Evolutionary conservation across 2,113 vertebrate genomes (phyloP), one percentile per base, ranked within the genome.

Genomic region (Orthonyx spaldingii): DNA sequence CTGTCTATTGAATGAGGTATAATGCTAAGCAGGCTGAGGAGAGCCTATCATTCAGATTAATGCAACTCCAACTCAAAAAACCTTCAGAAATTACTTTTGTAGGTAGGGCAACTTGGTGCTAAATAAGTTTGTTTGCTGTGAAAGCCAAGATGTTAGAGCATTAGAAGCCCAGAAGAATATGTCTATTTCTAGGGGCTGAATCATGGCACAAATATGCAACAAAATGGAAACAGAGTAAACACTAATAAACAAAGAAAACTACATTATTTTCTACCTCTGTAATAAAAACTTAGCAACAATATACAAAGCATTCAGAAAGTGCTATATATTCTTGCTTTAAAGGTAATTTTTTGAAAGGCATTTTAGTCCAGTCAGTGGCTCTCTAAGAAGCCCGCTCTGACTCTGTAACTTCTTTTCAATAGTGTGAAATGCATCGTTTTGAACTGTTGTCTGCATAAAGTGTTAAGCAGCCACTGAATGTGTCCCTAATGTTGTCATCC

Each of bases 1-100:
- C 97, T 97, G 97, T 97, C 97, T 96, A 70, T 96, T 97, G 96
- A 97, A 97, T 85, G 88, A 96, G 82, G 87, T 97, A 93, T 97
- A 97, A 97, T 89, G 93, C 90, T 97, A 97, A 97, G 89, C 97
- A 97, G 97, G 91, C 93, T 91, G 90, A 97, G 90, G 82, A 89
- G 82, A 96, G 55, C 65, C 77, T 90, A 94, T 89, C 85, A 75
- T 94, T 95, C 91, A 96, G 80, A 82, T 84, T 94, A 91, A 94
- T 92, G 79, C 76, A 95, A 78, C 65, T 91, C 53, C 82, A 93
- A 89, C 84, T 93, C 92, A 95, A 87, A 93, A 94, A 89, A 87
- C 30, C 16, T 86, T 93, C 76, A 85, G 77, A 96, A 89, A 89
- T 64, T 21, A 3, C 28, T 96, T 90, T 84, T 87, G 69, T 94